Evolutionary conservation across 2,113 vertebrate species (phyloP).

Genomic region (Gymnobelideus leadbeateri): DNA sequence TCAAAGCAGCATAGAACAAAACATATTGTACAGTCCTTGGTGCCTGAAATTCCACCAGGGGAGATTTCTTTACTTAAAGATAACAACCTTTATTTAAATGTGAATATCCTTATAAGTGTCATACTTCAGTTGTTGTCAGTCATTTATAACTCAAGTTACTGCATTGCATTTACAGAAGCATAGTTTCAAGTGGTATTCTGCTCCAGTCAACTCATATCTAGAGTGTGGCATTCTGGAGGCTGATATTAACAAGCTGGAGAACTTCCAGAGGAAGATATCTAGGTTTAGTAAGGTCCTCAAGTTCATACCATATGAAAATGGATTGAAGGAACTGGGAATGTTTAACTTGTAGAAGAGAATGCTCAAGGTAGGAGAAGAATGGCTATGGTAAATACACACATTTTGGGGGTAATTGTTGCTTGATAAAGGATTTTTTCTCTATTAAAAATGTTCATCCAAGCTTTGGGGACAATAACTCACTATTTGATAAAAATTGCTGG

Average conservation of each 20-base stretch:
- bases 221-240: not conserved
- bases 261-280: not conserved
- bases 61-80: slow-evolving; percentile 9
- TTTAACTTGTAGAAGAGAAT: not conserved
- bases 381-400: not conserved
- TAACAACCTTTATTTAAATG: not conserved
- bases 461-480: not conserved
- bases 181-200: not conserved
- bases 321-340: not conserved
- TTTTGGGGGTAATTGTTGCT: not conserved
- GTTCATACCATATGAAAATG: not conserved
- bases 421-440: not conserved
- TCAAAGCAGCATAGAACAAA: not conserved
- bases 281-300: not conserved
- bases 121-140: not conserved
- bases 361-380: not conserved
- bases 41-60: not conserved
- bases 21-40: not conserved
- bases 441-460: not conserved
- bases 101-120: not conserved
- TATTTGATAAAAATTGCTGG: not conserved
- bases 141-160: not conserved
- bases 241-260: not conserved
- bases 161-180: not conserved
- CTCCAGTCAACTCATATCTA: not conserved